Evolutionary conservation across 1,140 invertebrate species (phyloP).

Genomic region (Ridgeia piscesae): DNA sequence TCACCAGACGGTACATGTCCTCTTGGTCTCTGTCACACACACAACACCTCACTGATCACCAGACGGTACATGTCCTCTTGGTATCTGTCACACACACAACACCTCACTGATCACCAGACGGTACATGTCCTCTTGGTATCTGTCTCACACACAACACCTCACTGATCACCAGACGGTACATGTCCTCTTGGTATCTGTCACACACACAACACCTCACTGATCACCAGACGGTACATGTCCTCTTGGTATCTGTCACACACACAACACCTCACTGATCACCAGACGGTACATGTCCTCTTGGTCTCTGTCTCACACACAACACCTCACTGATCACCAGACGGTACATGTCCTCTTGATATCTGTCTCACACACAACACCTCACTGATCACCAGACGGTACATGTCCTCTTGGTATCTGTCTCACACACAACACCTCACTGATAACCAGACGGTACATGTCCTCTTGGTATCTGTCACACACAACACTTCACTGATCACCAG

Average conservation of each 20-base stretch:
- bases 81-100: background rate
- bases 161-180: background rate
- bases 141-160: background rate
- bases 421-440: conserved; percentile 27
- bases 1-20: background rate
- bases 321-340: background rate
- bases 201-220: background rate
- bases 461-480: conserved; percentile 42
- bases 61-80: background rate
- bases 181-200: background rate
- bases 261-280: background rate
- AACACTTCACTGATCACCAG: background rate
- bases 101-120: background rate
- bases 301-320: background rate
- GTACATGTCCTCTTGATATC: background rate
- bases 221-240: too few relatives aligned
- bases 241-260: too few relatives aligned
- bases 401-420: background rate
- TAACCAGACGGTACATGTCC: conserved; percentile 49
- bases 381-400: background rate
- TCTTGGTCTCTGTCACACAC: background rate
- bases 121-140: background rate
- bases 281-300: background rate
- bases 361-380: background rate
- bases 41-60: conserved; percentile 3